These are phyloP conservation scores for Caenorhabditis tropicalis DNA, from an alignment of 1,140 invertebrate genomes.

Conservation along the genomic window DNA sequence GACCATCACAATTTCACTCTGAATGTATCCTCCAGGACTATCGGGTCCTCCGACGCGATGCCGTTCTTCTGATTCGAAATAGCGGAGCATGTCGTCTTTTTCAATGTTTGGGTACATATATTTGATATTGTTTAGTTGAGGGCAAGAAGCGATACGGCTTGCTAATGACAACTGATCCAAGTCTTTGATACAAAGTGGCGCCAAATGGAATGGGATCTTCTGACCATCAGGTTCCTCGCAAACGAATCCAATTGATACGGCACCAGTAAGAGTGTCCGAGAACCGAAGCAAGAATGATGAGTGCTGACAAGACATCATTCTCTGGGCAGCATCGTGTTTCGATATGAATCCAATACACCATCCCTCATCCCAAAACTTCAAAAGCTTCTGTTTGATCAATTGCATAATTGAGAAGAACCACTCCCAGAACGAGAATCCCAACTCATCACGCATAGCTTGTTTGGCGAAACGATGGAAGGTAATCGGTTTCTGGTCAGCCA, in stretches of 20 bases:
- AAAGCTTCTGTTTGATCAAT: conserved; percentile 70
- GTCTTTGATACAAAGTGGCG: conserved; percentile 72
- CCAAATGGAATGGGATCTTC: conserved; percentile 70
- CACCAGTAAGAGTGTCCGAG: conserved; percentile 71
- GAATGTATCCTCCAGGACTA: conserved; percentile 63
- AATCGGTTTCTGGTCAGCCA: conserved; percentile 68
- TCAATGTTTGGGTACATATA: conserved; percentile 70
- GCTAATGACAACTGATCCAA: conserved; percentile 70
- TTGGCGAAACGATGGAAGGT: conserved; percentile 71
- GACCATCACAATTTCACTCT: conserved; percentile 72
- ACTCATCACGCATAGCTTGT: conserved; percentile 66
- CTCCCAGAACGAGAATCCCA: conserved; percentile 72
- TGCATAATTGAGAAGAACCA: conserved; percentile 72
- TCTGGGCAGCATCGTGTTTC: conserved; percentile 68
- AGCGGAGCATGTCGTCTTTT: conserved; percentile 70
- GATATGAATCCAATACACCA: conserved; percentile 71
- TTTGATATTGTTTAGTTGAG: conserved; percentile 69
- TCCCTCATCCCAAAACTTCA: conserved; percentile 72
- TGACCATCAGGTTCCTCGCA: conserved; percentile 68
- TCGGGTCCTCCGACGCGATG: conserved; percentile 65
- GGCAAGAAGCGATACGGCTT: conserved; percentile 68
- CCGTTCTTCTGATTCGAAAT: conserved; percentile 68
- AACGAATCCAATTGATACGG: conserved; percentile 71
- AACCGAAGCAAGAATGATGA: conserved; percentile 69
- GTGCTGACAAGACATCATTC: conserved; percentile 61